These are phyloP conservation scores for Cynoglossus semilaevis DNA, from an alignment of 2,113 vertebrate species.

Conservation along the genomic window DNA sequence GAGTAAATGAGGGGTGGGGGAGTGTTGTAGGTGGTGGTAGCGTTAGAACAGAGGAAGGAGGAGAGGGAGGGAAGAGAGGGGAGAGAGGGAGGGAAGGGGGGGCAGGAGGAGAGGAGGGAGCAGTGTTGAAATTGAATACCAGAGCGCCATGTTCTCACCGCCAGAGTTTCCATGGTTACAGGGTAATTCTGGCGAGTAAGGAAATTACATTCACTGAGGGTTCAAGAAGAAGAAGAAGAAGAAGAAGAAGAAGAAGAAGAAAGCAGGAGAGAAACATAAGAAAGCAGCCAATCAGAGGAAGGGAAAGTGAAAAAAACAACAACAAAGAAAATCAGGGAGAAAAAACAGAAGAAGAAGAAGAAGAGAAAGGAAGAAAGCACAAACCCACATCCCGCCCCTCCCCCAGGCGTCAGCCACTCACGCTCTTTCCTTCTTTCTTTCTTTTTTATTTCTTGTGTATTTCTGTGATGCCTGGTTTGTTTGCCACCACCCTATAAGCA, in stretches of 20 bases:
- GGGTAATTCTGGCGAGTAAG: conserved; percentile 81
- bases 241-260: conserved; percentile 52
- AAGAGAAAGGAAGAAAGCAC: conserved; percentile 19
- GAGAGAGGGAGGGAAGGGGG: conserved; percentile 58
- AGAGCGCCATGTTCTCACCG: conserved; percentile 79
- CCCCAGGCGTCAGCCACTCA: conserved; percentile 56
- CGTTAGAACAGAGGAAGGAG: conserved; percentile 64
- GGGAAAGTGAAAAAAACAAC: conserved; percentile 7
- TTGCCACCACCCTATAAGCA: conserved; percentile 69
- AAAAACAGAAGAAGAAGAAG: conserved; percentile 13
- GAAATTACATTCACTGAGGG: conserved; percentile 79
- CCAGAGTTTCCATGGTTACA: conserved; percentile 81
- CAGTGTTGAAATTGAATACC: conserved; percentile 74
- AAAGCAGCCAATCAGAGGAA: conserved; percentile 54
- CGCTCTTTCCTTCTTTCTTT: conserved; percentile 42
- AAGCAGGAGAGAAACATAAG: conserved; percentile 68
- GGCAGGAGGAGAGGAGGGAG: conserved; percentile 54
- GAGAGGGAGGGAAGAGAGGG: conserved; percentile 49
- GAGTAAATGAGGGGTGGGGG: conserved; percentile 63
- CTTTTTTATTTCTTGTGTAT: conserved; percentile 45
- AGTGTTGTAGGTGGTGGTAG: conserved; percentile 28
- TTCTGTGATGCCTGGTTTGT: conserved; percentile 67
- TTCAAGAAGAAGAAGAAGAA: conserved; percentile 45
- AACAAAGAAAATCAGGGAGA: not conserved
- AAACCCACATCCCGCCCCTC: conserved; percentile 57